These are phyloP conservation scores for Rhea americana DNA, from an alignment of 2,113 vertebrate species.

Conservation along the genomic window DNA sequence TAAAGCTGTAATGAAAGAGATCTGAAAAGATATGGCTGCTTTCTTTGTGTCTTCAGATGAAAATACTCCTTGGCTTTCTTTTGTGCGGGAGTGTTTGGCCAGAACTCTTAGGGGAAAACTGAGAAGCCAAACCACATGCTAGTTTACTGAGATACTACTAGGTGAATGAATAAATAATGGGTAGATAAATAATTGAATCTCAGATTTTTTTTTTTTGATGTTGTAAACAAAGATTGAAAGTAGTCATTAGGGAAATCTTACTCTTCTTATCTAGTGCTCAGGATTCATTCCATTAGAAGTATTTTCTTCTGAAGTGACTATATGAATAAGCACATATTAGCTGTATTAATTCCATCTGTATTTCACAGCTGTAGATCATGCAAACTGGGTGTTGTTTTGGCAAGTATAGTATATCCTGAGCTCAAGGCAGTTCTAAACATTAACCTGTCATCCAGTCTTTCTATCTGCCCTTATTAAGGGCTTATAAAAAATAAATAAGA, in stretches of 20 bases:
- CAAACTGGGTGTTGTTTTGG: neutral
- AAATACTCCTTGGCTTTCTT: neutral
- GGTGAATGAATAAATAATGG: conserved; percentile 65
- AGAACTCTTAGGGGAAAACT: conserved; percentile 45
- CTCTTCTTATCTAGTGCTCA: neutral
- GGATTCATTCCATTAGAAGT: conserved; percentile 10
- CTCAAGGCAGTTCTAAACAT: neutral
- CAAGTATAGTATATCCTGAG: neutral
- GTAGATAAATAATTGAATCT: conserved; percentile 62
- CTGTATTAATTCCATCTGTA: neutral
- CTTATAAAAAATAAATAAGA: neutral
- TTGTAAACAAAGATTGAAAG: conserved; percentile 55
- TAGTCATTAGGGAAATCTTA: conserved; percentile 23
- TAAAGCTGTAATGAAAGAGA: conserved; percentile 8
- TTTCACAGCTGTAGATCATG: neutral
- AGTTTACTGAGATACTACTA: conserved; percentile 49
- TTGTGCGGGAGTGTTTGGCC: conserved; percentile 30
- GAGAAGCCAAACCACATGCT: conserved; percentile 38
- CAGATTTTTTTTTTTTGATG: neutral
- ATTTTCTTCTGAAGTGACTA: conserved; percentile 28
- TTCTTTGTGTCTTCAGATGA: conserved; percentile 38
- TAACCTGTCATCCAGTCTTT: neutral
- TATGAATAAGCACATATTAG: neutral
- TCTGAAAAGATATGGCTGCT: conserved; percentile 5
- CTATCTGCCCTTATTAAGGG: neutral